A percentile compares a stretch with the other conserved stretches of the same genome.
Evolutionary conservation across 2,888 invertebrate species (phyloP).

Genomic region (Trichacis sp.): DNA sequence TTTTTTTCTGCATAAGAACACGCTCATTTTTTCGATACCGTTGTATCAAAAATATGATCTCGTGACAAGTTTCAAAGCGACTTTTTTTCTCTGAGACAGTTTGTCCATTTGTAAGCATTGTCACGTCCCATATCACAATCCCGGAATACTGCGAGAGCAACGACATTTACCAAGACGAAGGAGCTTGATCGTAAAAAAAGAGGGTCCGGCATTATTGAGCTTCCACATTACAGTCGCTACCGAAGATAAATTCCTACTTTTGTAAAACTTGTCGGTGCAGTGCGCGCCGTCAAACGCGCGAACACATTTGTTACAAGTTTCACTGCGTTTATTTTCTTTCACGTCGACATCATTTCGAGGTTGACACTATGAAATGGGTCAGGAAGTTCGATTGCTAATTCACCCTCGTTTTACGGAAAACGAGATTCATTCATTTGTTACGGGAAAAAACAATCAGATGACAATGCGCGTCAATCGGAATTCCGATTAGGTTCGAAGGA

Average conservation of each 20-base stretch:
- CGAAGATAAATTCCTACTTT: background rate
- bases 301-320: too few relatives aligned
- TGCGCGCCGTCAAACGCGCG: too few relatives aligned
- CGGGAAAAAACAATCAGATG: background rate
- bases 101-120: background rate
- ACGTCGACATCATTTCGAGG: too few relatives aligned
- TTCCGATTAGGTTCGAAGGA: background rate
- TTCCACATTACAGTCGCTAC: background rate
- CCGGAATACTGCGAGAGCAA: background rate
- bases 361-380: too few relatives aligned
- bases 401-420: background rate
- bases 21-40: background rate
- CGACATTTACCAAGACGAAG: background rate
- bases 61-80: background rate
- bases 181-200: background rate
- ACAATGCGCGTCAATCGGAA: background rate
- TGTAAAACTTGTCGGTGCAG: background rate
- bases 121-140: background rate
- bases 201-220: background rate
- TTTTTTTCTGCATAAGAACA: too few relatives aligned
- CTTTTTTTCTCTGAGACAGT: background rate
- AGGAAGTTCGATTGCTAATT: background rate
- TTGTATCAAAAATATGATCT: background rate
- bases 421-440: background rate
- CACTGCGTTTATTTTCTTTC: too few relatives aligned